Percentiles rank a stretch among this genome's conserved stretches.
These are phyloP conservation scores for Delia radicum DNA, from an alignment of 1,140 invertebrate species.

Conservation along the genomic window DNA sequence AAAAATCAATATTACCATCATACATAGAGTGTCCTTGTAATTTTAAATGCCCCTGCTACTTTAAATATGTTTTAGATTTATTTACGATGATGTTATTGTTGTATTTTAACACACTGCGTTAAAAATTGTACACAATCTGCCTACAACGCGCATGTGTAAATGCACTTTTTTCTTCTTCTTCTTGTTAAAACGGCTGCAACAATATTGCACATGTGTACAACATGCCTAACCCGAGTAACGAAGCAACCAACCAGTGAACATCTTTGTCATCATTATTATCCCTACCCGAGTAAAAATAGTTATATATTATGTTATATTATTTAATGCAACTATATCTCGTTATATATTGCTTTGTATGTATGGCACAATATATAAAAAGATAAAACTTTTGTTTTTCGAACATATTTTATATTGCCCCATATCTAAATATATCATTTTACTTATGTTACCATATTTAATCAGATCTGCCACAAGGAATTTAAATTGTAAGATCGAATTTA, in stretches of 20 bases:
- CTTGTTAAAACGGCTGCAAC: background rate
- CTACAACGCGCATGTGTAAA: background rate
- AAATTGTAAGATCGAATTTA: too few species aligned
- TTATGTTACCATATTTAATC: too few species aligned
- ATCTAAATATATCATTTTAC: too few species aligned
- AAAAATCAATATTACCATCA: too few species aligned
- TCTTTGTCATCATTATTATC: background rate
- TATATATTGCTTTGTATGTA: too few species aligned
- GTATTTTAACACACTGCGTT: background rate
- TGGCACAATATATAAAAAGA: too few species aligned
- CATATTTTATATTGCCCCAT: too few species aligned
- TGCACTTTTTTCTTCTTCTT: background rate
- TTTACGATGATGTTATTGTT: background rate
- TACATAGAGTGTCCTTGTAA: background rate
- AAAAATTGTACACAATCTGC: background rate
- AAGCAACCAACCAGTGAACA: background rate
- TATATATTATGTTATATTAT: too few species aligned
- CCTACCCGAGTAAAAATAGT: too few species aligned
- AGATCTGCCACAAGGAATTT: too few species aligned
- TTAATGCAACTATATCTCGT: too few species aligned
- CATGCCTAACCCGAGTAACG: background rate
- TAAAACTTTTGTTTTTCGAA: too few species aligned
- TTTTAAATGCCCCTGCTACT: background rate
- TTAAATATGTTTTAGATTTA: background rate
- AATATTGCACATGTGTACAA: slow-evolving; percentile 18